Conservation (phyloP, 2,888 invertebrate genomes). For the Smittia aterrima region DNA sequence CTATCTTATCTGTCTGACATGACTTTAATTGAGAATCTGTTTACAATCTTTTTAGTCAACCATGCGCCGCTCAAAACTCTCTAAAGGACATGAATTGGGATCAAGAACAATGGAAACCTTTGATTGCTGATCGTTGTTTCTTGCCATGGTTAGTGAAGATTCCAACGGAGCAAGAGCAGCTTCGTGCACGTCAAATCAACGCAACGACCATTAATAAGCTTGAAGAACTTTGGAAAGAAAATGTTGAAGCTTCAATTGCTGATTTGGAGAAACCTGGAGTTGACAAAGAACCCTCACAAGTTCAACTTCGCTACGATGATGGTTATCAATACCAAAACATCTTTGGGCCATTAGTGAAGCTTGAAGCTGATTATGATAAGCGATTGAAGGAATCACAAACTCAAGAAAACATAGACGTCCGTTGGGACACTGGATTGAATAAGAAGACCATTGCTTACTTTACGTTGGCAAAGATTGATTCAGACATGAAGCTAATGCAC, state of each 20-base stretch:
- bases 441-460: conserved; percentile 98
- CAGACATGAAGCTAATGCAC: conserved; percentile 98
- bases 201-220: conserved; percentile 96
- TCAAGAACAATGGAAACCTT: conserved; percentile 97
- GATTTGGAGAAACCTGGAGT: conserved; percentile 98
- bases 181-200: conserved; percentile 93
- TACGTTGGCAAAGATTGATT: conserved; percentile 94
- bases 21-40: conserved; percentile 44
- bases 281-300: conserved; percentile 94
- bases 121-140: conserved; percentile 95
- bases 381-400: conserved; percentile 97
- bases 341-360: conserved; percentile 92
- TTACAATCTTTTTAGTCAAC: conserved; percentile 62
- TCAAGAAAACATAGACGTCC: conserved; percentile 95
- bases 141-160: conserved; percentile 96
- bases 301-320: conserved; percentile 81
- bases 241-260: conserved; percentile 95
- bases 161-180: conserved; percentile 95
- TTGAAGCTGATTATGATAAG: conserved; percentile 98
- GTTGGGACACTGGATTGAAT: conserved; percentile 98
- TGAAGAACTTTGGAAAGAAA: conserved; percentile 98
- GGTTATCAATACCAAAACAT: conserved; percentile 99
- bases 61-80: conserved; percentile 96
- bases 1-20: neutral
- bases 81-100: conserved; percentile 99